Evolutionary conservation across 2,113 vertebrate species (phyloP).

Genomic region (Bolborhynchus lineola): DNA sequence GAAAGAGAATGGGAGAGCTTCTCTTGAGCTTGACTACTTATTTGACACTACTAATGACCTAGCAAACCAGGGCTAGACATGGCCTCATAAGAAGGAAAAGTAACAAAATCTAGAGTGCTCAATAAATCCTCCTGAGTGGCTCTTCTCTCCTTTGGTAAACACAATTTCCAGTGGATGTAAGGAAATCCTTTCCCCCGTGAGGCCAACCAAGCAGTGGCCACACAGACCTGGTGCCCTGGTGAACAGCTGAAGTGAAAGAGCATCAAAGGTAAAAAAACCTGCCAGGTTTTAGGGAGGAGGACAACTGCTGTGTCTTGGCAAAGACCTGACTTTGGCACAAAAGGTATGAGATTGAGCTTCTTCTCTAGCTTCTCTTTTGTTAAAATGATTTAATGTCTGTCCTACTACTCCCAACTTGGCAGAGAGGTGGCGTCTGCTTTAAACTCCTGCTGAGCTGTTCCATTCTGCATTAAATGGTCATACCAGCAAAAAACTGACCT

Average conservation of each 20-base stretch:
- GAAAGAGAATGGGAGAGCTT: neutral
- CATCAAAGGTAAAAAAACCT: neutral
- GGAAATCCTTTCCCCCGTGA: neutral
- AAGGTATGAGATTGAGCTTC: neutral
- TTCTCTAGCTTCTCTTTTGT: neutral
- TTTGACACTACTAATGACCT: neutral
- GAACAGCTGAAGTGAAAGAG: neutral
- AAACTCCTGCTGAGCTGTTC: neutral
- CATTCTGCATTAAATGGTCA: fast-evolving
- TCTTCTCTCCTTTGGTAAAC: neutral
- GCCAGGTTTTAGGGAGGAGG: neutral
- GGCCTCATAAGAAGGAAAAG: fast-evolving
- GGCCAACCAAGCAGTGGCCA: neutral
- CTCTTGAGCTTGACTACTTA: neutral
- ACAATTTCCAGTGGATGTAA: neutral
- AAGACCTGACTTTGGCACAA: neutral
- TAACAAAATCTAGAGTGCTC: neutral
- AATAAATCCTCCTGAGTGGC: neutral
- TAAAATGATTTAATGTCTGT: neutral
- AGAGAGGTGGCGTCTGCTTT: neutral
- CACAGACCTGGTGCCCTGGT: neutral
- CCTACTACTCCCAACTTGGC: neutral
- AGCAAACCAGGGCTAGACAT: neutral
- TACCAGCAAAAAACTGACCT: fast-evolving
- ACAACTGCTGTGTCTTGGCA: neutral